Percentiles rank a stretch among this genome's conserved stretches.
Conservation (phyloP, 2,113 vertebrate genomes). For the Aegotheles bennettii region DNA sequence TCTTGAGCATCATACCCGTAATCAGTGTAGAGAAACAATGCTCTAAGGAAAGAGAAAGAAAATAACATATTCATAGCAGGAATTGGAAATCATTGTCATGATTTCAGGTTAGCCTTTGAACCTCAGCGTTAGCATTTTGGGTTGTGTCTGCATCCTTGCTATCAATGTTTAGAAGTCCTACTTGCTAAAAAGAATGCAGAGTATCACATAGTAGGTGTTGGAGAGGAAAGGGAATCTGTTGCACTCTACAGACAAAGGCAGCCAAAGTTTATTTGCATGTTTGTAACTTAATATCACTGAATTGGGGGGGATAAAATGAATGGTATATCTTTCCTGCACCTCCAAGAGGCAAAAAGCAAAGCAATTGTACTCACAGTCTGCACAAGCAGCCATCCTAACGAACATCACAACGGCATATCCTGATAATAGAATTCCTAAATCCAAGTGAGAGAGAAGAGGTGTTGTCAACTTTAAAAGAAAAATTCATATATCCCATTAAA, state of each 20-base stretch:
- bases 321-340: background rate
- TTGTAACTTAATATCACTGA: background rate
- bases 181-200: background rate
- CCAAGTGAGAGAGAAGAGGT: background rate
- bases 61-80: background rate
- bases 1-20: background rate
- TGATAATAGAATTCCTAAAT: background rate
- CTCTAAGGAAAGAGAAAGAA: background rate
- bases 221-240: background rate
- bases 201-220: background rate
- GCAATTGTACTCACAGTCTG: background rate
- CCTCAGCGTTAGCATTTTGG: background rate
- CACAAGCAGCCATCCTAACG: accelerated
- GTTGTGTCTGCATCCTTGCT: background rate
- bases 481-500: background rate
- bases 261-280: background rate
- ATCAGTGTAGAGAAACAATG: background rate
- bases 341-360: background rate
- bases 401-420: background rate
- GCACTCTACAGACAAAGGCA: background rate
- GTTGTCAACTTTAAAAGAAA: background rate
- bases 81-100: background rate
- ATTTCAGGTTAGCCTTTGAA: background rate
- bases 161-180: background rate
- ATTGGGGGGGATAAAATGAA: background rate